A percentile compares a stretch with the other conserved stretches of the same genome.
These are phyloP conservation scores for Hyaena hyaena DNA, from an alignment of 2,113 vertebrate species.

Conservation along the genomic window DNA sequence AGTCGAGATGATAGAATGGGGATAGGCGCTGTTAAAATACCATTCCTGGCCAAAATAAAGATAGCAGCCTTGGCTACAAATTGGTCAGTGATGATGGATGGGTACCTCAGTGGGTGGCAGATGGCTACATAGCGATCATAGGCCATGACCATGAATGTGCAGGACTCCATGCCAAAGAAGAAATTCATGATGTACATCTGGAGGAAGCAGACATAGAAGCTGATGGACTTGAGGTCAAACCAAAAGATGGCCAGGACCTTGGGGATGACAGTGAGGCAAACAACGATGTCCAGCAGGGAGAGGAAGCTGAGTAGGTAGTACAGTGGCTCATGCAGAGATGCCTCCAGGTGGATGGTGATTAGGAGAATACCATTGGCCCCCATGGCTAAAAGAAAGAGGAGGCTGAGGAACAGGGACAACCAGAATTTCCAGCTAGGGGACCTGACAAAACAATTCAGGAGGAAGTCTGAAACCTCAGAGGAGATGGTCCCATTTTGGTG, in stretches of 20 bases:
- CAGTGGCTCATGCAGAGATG: constrained; percentile 16
- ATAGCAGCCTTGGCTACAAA: not conserved
- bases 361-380: not conserved
- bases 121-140: constrained; percentile 3
- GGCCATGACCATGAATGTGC: constrained; percentile 47
- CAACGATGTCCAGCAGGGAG: not conserved
- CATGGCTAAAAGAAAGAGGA: not conserved
- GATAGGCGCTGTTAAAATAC: not conserved
- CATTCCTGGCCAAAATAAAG: not conserved
- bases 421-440: not conserved
- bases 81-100: not conserved
- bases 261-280: not conserved
- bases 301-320: constrained; percentile 53
- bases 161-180: constrained; percentile 23
- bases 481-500: not conserved
- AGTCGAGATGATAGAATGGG: constrained; percentile 56
- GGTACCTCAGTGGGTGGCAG: not conserved
- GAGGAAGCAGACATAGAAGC: not conserved
- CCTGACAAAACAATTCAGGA: not conserved
- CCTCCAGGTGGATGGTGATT: not conserved
- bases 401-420: not conserved
- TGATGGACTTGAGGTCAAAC: constrained; percentile 39
- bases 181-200: constrained; percentile 51
- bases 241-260: constrained; percentile 43
- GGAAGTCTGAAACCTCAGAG: not conserved